Evolutionary conservation across 2,113 vertebrate species (phyloP), one percentile per base, ranked within the genome.

Genomic region (Hippocampus guttulatus): DNA sequence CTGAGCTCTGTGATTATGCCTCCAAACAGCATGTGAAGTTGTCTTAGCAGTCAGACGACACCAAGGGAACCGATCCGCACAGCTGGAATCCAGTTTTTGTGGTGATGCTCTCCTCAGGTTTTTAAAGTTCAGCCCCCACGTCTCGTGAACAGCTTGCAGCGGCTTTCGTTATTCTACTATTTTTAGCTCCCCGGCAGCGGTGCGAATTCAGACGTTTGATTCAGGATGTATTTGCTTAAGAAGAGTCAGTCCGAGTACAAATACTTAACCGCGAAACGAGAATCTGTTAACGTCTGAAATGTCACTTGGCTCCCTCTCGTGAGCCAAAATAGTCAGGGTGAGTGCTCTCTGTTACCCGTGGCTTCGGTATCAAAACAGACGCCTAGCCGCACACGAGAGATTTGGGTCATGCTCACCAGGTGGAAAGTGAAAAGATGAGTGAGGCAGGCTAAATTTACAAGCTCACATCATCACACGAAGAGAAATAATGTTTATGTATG

Each of bases 321-420:
- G 71, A 71, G 84, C 81, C 85, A 85, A 80, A 90, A 84, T 68
- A 82, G 83, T 49, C 68, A 23, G 77, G 89, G 91, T 88, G 88
- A 87, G 79, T 81, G 82, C 78, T 84, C 82, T 88, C 82, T 33
- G 83, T 88, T 87, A 90, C 89, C 89, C 70, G 73, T 87, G 88
- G 87, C 82, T 90, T 90, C 75, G 90, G 91, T 88, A 89, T 86
- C 21, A 75, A 87, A 78, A 81, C 69, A 71, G 79, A 78, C 76
- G 82, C 69, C 61, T 68, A 76, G 84, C 74, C 63, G 30, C 89
- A 83, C 54, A 64, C 61, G 70, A 73, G 72, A 85, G 90, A 92
- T 91, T 88, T 87, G 88, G 90, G 90, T 92, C 88, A 89, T 58
- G 86, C 89, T 87, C 81, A 83, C 85, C 84, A 89, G 89, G 91